Percentiles rank a stretch among this genome's conserved stretches.
Conservation (phyloP, 2,888 invertebrate genomes). For the Parasteatoda lunata region DNA sequence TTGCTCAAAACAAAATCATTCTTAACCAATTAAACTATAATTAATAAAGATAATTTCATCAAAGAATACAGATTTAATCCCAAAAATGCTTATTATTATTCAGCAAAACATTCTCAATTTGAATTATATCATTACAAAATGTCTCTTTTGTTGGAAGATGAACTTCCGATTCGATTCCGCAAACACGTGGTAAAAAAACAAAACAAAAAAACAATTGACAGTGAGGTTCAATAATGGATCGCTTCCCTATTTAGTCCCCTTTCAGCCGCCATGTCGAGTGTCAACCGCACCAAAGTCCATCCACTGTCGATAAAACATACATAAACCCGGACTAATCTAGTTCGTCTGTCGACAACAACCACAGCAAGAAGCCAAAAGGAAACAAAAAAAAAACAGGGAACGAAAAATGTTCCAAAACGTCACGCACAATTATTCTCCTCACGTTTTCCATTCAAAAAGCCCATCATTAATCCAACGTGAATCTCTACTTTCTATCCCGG, state of each 20-base stretch:
- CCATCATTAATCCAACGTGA: constrained; percentile 64
- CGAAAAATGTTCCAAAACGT: not conserved
- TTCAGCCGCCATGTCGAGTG: not conserved
- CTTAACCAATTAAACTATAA: no score
- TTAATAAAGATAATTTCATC: no score
- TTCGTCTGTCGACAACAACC: constrained; percentile 3
- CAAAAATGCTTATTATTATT: no score
- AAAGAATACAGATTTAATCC: no score
- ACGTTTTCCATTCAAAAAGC: constrained; percentile 63
- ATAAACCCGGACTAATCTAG: constrained; percentile 25
- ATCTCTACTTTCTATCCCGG: constrained; percentile 34
- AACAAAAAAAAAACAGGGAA: constrained; percentile 15
- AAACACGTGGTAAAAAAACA: no score
- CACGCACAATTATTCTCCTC: constrained; percentile 61
- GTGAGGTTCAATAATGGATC: not conserved
- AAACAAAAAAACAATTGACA: not conserved
- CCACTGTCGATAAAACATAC: constrained; percentile 11
- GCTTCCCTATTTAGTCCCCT: not conserved
- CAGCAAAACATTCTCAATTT: no score
- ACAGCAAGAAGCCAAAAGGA: constrained; percentile 15
- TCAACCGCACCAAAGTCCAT: not conserved
- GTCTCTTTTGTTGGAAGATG: no score
- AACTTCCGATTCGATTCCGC: no score
- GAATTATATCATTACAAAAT: no score
- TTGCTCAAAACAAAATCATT: no score